A percentile compares a stretch with the other conserved stretches of the same genome.
These are phyloP conservation scores for Anthoptus insignis DNA, from an alignment of 2,888 invertebrate genomes.

Conservation along the genomic window DNA sequence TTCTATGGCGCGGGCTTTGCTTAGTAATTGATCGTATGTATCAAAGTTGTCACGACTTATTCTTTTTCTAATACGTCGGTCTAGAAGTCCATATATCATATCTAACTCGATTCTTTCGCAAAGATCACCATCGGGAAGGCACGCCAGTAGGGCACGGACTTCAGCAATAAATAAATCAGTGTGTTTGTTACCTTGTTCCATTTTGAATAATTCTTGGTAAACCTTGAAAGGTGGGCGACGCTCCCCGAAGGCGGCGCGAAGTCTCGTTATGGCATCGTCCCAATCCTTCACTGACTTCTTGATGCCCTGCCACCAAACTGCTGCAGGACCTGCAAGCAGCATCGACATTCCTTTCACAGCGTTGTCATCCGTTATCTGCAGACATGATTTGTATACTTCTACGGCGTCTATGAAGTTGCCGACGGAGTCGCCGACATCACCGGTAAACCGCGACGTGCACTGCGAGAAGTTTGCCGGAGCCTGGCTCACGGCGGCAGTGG, in stretches of 20 bases:
- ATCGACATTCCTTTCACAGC: neutral
- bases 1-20: constrained; percentile 30
- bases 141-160: constrained; percentile 36
- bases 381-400: constrained; percentile 54
- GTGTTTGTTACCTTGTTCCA: neutral
- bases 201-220: neutral
- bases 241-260: neutral
- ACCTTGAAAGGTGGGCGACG: neutral
- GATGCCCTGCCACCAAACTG: constrained; percentile 2
- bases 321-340: neutral
- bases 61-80: constrained; percentile 40
- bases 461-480: neutral
- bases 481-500: neutral
- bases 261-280: neutral
- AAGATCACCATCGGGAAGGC: constrained; percentile 21
- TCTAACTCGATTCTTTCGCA: constrained; percentile 40
- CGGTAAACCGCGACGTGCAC: constrained; percentile 8
- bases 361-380: constrained; percentile 56
- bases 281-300: neutral
- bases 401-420: neutral
- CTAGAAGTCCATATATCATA: constrained; percentile 41
- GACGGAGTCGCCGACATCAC: neutral
- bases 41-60: constrained; percentile 45
- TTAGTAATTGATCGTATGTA: constrained; percentile 5
- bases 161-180: constrained; percentile 37